Evolutionary conservation across 1,140 invertebrate genomes (phyloP).

Genomic region (Euwallacea similis): DNA sequence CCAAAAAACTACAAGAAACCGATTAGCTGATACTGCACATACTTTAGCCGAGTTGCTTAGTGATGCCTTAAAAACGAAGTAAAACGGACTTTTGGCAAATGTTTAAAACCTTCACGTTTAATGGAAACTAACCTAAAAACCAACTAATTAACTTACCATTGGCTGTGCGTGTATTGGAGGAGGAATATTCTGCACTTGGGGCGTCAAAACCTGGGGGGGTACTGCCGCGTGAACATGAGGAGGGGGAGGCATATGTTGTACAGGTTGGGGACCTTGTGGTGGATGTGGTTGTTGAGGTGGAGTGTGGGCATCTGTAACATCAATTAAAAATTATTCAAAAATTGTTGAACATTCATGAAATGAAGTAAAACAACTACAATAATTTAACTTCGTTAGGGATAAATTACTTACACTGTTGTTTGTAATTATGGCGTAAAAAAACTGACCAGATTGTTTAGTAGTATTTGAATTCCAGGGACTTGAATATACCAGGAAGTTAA

Average conservation of each 20-base stretch:
- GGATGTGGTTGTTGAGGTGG: constrained; percentile 33
- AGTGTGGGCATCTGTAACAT: constrained; percentile 21
- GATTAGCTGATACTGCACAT: no score
- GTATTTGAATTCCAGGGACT: no score
- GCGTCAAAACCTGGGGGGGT: constrained; percentile 15
- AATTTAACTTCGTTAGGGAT: no score
- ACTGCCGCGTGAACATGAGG: constrained; percentile 33
- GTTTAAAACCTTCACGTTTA: background rate
- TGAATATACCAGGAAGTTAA: no score
- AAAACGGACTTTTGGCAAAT: background rate
- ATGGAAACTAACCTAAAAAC: no score
- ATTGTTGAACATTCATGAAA: background rate
- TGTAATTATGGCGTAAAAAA: no score
- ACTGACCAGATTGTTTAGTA: no score
- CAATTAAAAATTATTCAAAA: background rate
- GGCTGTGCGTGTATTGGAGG: constrained; percentile 19
- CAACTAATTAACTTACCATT: background rate
- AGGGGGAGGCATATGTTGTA: constrained; percentile 27
- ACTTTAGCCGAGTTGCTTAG: no score
- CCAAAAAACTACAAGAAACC: no score
- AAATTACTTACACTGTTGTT: no score
- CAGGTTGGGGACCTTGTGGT: constrained; percentile 32
- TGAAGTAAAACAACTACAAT: no score
- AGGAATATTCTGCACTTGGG: constrained; percentile 19
- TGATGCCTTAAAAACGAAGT: no score